Evolutionary conservation across 23 tunicate genomes (phyloP).

Genomic region (Styela clava): DNA sequence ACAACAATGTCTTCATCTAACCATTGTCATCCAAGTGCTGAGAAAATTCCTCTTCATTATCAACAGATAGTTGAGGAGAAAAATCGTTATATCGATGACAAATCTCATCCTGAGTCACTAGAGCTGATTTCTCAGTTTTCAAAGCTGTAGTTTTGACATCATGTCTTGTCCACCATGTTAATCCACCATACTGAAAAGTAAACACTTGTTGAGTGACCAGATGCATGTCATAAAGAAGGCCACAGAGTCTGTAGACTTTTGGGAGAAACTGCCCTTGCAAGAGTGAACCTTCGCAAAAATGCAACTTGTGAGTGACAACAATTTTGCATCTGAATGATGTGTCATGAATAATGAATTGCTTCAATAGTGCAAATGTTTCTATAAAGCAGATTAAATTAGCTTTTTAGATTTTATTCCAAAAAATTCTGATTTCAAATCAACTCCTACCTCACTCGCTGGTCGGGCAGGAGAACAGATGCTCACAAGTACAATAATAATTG

Average conservation of each 20-base stretch:
- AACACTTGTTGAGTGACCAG: too few species aligned
- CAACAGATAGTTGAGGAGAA: background rate
- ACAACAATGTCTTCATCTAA: too few species aligned
- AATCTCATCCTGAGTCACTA: constrained; percentile 39
- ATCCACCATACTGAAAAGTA: constrained; percentile 53
- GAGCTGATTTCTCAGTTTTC: constrained; percentile 43
- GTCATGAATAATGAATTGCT: too few species aligned
- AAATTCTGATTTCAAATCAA: too few species aligned
- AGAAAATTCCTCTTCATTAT: background rate
- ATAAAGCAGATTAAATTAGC: too few species aligned
- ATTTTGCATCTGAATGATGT: background rate
- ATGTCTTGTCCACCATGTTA: constrained; percentile 64
- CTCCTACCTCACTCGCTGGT: constrained; percentile 25
- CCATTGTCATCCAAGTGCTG: background rate
- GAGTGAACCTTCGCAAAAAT: too few species aligned
- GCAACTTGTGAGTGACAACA: background rate
- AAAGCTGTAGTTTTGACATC: constrained; percentile 9
- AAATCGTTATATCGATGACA: background rate
- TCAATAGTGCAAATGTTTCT: too few species aligned
- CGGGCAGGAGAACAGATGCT: constrained; percentile 29
- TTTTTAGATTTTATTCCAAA: too few species aligned
- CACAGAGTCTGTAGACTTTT: too few species aligned
- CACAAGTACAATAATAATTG: constrained; percentile 37
- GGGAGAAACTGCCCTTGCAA: too few species aligned
- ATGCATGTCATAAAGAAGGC: too few species aligned